These are phyloP conservation scores for Pangasius macronema DNA, from an alignment of 2,797 vertebrate genomes.

Conservation along the genomic window DNA sequence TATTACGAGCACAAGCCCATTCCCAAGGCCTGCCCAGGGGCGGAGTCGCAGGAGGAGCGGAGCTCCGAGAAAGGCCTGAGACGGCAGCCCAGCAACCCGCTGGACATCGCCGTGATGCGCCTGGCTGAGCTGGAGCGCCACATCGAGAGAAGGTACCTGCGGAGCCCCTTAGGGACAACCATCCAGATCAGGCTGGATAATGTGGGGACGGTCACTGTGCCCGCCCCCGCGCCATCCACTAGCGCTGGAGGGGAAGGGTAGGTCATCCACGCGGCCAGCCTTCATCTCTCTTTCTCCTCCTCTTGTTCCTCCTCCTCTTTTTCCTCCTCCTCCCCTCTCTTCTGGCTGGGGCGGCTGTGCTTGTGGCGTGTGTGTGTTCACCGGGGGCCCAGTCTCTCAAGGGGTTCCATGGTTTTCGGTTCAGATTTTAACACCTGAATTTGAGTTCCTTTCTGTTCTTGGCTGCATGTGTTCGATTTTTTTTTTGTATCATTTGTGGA, in stretches of 20 bases:
- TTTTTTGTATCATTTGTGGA: slow-evolving; percentile 16
- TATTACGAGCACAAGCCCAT: slow-evolving; percentile 96
- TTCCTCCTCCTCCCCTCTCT: slow-evolving; percentile 51
- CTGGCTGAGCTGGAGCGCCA: slow-evolving; percentile 99
- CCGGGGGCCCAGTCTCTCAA: slow-evolving; percentile 34
- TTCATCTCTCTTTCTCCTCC: slow-evolving; percentile 42
- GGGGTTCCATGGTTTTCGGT: slow-evolving; percentile 32
- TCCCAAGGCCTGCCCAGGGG: slow-evolving; percentile 66
- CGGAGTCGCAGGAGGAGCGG: slow-evolving; percentile 81
- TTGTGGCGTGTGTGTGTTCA: slow-evolving; percentile 49
- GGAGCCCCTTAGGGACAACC: slow-evolving; percentile 99
- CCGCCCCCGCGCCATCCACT: slow-evolving; percentile 99
- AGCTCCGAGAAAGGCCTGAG: slow-evolving; percentile 82
- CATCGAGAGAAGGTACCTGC: slow-evolving; percentile 99
- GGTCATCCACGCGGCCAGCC: slow-evolving; percentile 83
- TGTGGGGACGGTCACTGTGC: slow-evolving; percentile 99
- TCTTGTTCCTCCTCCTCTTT: slow-evolving; percentile 17
- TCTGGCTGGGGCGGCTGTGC: slow-evolving; percentile 69
- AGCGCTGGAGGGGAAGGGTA: slow-evolving; percentile 99
- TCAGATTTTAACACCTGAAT: slow-evolving; percentile 24
- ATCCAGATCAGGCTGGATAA: slow-evolving; percentile 99
- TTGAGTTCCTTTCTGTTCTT: slow-evolving; percentile 46
- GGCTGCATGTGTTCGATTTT: slow-evolving; percentile 50
- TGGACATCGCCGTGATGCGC: slow-evolving; percentile 99
- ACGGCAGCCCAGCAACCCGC: slow-evolving; percentile 95